Conservation (phyloP, 2,888 invertebrate genomes). For the Drosophila nr. perissopoda region DNA sequence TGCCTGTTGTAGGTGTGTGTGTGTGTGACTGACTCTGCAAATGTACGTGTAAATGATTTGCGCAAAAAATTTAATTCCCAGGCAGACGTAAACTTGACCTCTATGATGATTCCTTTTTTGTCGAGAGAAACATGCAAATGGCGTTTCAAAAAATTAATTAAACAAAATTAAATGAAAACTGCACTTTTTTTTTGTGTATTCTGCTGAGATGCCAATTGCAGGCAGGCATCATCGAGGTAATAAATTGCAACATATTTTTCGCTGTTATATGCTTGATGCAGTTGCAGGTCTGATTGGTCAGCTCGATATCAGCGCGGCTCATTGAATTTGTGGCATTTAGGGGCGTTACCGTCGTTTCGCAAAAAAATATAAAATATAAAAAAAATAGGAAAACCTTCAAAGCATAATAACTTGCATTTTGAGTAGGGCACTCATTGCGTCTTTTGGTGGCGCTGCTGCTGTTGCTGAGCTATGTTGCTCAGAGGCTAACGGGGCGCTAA, state of each 20-base stretch:
- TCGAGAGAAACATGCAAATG: slow-evolving; percentile 57
- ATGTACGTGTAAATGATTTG: slow-evolving; percentile 6
- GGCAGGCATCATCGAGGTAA: slow-evolving; percentile 37
- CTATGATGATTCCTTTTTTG: slow-evolving; percentile 39
- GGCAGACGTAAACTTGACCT: slow-evolving; percentile 69
- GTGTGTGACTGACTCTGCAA: slow-evolving; percentile 20
- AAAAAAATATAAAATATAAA: slow-evolving; percentile 19
- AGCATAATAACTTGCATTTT: slow-evolving; percentile 78
- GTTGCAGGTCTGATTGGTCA: slow-evolving; percentile 58
- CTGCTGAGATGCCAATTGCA: background rate
- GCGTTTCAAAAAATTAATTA: slow-evolving; percentile 57
- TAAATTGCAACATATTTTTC: slow-evolving; percentile 46
- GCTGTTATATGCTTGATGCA: slow-evolving; percentile 7
- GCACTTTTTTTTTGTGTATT: background rate
- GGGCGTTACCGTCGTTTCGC: slow-evolving; percentile 69
- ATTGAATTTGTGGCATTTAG: slow-evolving; percentile 79
- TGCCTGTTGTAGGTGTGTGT: slow-evolving; percentile 26
- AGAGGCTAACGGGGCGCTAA: slow-evolving; percentile 67
- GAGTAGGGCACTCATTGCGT: slow-evolving; percentile 75
- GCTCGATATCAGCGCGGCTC: slow-evolving; percentile 60
- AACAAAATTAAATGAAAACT: slow-evolving; percentile 15
- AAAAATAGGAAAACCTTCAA: slow-evolving; percentile 63
- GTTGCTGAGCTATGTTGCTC: slow-evolving; percentile 18
- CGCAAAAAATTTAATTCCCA: slow-evolving; percentile 20
- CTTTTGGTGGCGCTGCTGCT: slow-evolving; percentile 26